Percentiles rank a stretch among this genome's conserved stretches.
These are phyloP conservation scores for Popillia japonica DNA, from an alignment of 1,140 invertebrate genomes.

Conservation along the genomic window DNA sequence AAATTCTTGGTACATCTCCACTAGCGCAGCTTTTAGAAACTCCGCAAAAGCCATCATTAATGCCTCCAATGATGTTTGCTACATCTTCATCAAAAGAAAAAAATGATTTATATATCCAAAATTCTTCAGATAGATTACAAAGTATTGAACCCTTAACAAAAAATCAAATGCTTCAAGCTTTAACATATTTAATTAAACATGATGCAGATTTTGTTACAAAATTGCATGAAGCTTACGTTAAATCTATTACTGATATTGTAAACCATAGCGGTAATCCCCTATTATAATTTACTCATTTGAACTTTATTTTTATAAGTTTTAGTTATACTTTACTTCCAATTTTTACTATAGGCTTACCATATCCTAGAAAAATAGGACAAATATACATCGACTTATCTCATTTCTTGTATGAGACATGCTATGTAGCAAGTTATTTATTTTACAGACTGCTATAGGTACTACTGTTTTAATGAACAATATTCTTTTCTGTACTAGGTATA, in stretches of 20 bases:
- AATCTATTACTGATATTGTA: conserved; percentile 75
- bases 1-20: conserved; percentile 60
- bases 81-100: conserved; percentile 56
- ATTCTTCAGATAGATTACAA: conserved; percentile 46
- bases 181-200: conserved; percentile 86
- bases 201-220: conserved; percentile 87
- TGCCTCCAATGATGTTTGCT: conserved; percentile 86
- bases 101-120: conserved; percentile 42
- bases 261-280: conserved; percentile 31
- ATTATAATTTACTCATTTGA: conserved; percentile 11
- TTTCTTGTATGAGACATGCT: neutral
- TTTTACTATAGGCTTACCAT: conserved; percentile 17
- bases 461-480: conserved; percentile 20
- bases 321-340: conserved; percentile 23
- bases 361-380: neutral
- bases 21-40: conserved; percentile 63
- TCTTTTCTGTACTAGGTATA: neutral
- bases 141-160: conserved; percentile 77
- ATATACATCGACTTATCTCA: neutral
- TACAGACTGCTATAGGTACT: neutral
- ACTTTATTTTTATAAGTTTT: conserved; percentile 26
- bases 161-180: conserved; percentile 87
- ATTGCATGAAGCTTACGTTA: conserved; percentile 89
- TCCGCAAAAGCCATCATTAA: conserved; percentile 73
- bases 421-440: neutral